Percentiles rank a stretch among this genome's conserved stretches.
Evolutionary conservation across 2,113 vertebrate genomes (phyloP).

Genomic region (Suricata suricatta): DNA sequence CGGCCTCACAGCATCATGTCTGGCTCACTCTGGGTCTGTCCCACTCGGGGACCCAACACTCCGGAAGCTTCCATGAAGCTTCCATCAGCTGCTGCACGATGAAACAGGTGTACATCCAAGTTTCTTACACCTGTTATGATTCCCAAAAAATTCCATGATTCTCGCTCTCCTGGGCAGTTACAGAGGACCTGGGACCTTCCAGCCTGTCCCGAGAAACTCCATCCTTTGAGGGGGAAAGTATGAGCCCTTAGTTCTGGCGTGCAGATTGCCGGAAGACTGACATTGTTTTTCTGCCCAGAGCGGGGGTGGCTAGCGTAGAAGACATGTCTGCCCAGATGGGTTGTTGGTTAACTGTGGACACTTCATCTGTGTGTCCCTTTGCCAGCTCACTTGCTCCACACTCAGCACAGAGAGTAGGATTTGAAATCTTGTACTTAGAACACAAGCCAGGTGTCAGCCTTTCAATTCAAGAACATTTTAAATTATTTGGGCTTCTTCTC

Average conservation of each 20-base stretch:
- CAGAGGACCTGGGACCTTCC: not conserved
- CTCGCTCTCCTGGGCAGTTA: rapidly evolving
- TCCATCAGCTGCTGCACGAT: not conserved
- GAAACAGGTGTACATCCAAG: not conserved
- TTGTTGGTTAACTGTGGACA: not conserved
- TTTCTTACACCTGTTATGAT: not conserved
- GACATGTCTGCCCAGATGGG: not conserved
- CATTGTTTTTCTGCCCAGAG: not conserved
- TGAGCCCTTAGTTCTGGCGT: not conserved
- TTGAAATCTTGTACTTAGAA: not conserved
- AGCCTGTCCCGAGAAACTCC: not conserved
- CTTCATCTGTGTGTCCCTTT: not conserved
- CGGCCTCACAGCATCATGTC: not conserved
- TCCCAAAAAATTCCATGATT: not conserved
- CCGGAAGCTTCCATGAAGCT: rapidly evolving
- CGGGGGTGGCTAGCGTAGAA: not conserved
- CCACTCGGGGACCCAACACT: rapidly evolving
- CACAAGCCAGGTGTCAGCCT: not conserved
- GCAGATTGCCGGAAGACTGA: not conserved
- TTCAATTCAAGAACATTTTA: not conserved
- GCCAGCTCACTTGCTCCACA: not conserved
- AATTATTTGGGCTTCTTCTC: not conserved
- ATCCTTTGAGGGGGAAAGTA: not conserved
- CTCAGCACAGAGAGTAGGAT: not conserved
- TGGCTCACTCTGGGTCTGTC: not conserved